phyloP scores from a whole-genome alignment of 2,797 vertebrate genomes.

The Leptatherina wallacei region DNA sequence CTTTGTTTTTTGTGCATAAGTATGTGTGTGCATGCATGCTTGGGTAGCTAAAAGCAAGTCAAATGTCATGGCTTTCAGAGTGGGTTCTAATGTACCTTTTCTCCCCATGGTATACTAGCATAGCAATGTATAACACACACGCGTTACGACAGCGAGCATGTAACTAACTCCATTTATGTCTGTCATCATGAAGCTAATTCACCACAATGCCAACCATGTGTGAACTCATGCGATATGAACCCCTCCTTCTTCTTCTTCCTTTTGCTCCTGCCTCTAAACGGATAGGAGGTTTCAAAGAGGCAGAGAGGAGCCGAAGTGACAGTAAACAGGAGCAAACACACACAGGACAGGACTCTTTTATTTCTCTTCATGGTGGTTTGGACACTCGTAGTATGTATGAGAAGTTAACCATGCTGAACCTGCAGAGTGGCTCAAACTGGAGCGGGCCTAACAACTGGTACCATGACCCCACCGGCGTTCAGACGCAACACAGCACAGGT shows the following conservation, averaged over 20 bases:
- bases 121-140: conserved; percentile 79
- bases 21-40: conserved; percentile 34
- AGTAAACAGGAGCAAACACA: conserved; percentile 42
- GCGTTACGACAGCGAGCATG: conserved; percentile 66
- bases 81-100: conserved; percentile 73
- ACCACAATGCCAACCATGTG: conserved; percentile 82
- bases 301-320: conserved; percentile 65
- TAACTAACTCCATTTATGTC: conserved; percentile 80
- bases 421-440: conserved; percentile 87
- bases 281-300: conserved; percentile 47
- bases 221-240: conserved; percentile 79
- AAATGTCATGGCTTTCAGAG: conserved; percentile 70
- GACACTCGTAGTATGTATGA: conserved; percentile 83
- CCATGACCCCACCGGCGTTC: conserved; percentile 82
- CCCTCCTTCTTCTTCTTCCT: conserved; percentile 43
- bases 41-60: conserved; percentile 66
- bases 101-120: conserved; percentile 71
- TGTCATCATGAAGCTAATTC: conserved; percentile 82
- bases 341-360: conserved; percentile 43
- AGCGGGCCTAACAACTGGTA: conserved; percentile 88
- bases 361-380: conserved; percentile 69
- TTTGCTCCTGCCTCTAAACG: conserved; percentile 21
- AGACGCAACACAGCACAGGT: conserved; percentile 83
- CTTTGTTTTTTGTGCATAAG: conserved; percentile 28
- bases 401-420: conserved; percentile 90